Conservation (phyloP, 2,888 invertebrate species). For the Macrostomum cliftonense region DNA sequence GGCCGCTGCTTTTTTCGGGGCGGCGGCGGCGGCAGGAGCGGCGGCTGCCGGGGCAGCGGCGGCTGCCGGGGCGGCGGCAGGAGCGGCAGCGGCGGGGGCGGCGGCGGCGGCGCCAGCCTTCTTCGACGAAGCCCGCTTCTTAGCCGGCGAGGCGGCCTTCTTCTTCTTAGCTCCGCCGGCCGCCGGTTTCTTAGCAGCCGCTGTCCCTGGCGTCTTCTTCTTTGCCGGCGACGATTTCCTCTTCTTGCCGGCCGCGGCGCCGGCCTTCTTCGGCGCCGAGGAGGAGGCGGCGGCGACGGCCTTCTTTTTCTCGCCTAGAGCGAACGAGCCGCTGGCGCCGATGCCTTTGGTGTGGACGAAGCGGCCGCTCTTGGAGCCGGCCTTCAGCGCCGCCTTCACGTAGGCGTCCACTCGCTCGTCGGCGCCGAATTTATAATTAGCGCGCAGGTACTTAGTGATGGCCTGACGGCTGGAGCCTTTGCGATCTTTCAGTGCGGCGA, state of each 20-base stretch:
- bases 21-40: too few species aligned
- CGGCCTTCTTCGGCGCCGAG: neutral
- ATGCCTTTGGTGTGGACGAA: constrained; percentile 17
- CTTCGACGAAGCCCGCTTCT: constrained; percentile 2
- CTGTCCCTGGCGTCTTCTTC: too few species aligned
- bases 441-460: constrained; percentile 27
- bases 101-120: too few species aligned
- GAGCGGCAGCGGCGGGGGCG: too few species aligned
- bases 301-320: constrained; percentile 6
- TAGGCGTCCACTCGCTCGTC: constrained; percentile 20
- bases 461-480: constrained; percentile 28
- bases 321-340: constrained; percentile 7
- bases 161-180: too few species aligned
- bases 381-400: constrained; percentile 19
- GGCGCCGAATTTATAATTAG: constrained; percentile 24
- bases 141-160: neutral
- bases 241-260: neutral
- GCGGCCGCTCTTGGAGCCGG: constrained; percentile 17
- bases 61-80: too few species aligned
- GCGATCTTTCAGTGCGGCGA: constrained; percentile 22
- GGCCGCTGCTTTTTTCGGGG: too few species aligned
- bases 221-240: neutral
- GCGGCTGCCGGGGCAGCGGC: too few species aligned
- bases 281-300: neutral
- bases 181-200: too few species aligned